These are phyloP conservation scores for Drosophila nigritarsus DNA, from an alignment of 2,888 invertebrate species.

Conservation along the genomic window DNA sequence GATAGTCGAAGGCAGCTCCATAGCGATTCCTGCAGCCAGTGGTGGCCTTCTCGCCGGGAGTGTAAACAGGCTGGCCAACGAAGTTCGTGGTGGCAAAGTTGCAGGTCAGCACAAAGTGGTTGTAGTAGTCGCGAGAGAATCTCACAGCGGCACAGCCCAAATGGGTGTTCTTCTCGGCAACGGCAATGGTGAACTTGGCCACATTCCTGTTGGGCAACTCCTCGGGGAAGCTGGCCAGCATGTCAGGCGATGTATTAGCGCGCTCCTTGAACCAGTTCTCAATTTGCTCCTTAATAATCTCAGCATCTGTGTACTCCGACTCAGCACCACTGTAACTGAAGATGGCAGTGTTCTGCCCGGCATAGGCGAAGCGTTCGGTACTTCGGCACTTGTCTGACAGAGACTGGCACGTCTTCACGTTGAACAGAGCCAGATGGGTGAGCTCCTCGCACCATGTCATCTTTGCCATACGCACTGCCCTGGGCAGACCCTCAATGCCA, in stretches of 20 bases:
- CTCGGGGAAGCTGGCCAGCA: constrained; percentile 55
- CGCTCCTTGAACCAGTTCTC: constrained; percentile 62
- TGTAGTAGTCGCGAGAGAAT: constrained; percentile 48
- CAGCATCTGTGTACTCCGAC: constrained; percentile 61
- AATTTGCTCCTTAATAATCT: constrained; percentile 63
- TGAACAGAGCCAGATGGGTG: constrained; percentile 49
- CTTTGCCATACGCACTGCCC: constrained; percentile 65
- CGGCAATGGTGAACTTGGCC: constrained; percentile 62
- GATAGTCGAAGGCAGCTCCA: constrained; percentile 63
- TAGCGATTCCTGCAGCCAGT: constrained; percentile 61
- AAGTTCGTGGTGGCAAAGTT: constrained; percentile 63
- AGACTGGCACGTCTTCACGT: constrained; percentile 65
- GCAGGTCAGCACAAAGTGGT: constrained; percentile 63
- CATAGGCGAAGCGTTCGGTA: constrained; percentile 64
- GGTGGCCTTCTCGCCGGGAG: constrained; percentile 57
- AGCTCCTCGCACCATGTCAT: constrained; percentile 68
- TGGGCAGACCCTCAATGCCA: constrained; percentile 49
- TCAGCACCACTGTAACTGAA: constrained; percentile 65
- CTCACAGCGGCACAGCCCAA: constrained; percentile 64
- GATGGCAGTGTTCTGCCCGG: constrained; percentile 63
- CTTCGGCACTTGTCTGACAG: constrained; percentile 62
- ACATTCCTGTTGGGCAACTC: constrained; percentile 56
- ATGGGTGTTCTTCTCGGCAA: constrained; percentile 61
- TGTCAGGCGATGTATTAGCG: constrained; percentile 53
- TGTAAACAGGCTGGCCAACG: constrained; percentile 59